Evolutionary conservation across 2,113 vertebrate species (phyloP).

Genomic region (Rhinichthys klamathensis): DNA sequence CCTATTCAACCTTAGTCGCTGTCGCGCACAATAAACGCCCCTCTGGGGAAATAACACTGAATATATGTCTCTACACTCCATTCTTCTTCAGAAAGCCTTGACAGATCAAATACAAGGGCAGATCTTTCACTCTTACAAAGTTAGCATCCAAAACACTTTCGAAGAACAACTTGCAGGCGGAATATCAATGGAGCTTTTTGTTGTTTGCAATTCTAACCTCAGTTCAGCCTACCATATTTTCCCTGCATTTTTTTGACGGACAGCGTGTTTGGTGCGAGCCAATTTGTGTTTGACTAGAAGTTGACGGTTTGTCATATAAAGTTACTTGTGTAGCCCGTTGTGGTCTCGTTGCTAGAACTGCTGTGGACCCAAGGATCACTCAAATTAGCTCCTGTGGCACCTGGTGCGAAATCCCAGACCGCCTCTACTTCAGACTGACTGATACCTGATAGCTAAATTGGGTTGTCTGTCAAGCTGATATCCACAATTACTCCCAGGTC

Average conservation of each 20-base stretch:
- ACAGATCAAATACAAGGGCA: slow-evolving; percentile 13
- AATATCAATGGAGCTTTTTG: slow-evolving; percentile 32
- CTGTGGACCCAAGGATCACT: slow-evolving; percentile 18
- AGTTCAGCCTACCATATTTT: slow-evolving; percentile 5
- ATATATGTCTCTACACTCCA: slow-evolving; percentile 4
- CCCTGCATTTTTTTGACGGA: slow-evolving; percentile 10
- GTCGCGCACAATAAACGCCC: slow-evolving; percentile 30
- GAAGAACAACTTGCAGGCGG: slow-evolving; percentile 1
- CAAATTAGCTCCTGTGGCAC: slow-evolving; percentile 49
- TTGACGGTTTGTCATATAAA: slow-evolving; percentile 47
- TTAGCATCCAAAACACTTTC: slow-evolving; percentile 25
- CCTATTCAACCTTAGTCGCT: slow-evolving; percentile 4
- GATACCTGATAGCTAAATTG: slow-evolving; percentile 45
- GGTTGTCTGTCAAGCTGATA: slow-evolving; percentile 36
- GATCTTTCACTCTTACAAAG: slow-evolving; percentile 12
- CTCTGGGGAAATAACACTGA: slow-evolving; percentile 11
- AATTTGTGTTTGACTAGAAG: slow-evolving; percentile 51
- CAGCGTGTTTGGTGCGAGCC: slow-evolving; percentile 31
- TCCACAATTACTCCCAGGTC: slow-evolving; percentile 17
- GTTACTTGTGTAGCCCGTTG: slow-evolving; percentile 29
- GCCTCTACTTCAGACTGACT: slow-evolving; percentile 21
- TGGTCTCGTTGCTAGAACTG: slow-evolving; percentile 27
- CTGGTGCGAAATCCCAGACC: slow-evolving; percentile 10
- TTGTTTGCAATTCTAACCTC: slow-evolving; percentile 35
- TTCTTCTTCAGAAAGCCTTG: slow-evolving; percentile 25